Conservation (phyloP, 2,888 invertebrate species). For the Pollenia angustigena region DNA sequence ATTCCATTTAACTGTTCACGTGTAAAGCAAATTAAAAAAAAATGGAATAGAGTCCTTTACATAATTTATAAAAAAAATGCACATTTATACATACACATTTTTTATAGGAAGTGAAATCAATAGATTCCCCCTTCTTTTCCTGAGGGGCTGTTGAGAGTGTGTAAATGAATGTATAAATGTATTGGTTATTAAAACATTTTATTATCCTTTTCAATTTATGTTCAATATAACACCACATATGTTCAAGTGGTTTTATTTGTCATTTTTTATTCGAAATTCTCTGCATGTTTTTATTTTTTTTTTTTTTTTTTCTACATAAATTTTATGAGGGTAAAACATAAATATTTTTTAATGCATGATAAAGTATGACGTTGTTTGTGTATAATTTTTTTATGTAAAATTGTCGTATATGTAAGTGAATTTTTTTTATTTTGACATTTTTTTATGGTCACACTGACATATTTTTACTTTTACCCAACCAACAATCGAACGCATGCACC, state of each 20-base stretch:
- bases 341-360: slow-evolving; percentile 49
- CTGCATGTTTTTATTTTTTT: slow-evolving; percentile 19
- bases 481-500: neutral
- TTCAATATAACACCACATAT: slow-evolving; percentile 62
- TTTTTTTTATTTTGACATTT: slow-evolving; percentile 44
- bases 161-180: slow-evolving; percentile 19
- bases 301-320: slow-evolving; percentile 12
- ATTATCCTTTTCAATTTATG: slow-evolving; percentile 68
- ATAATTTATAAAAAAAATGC: neutral
- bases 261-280: slow-evolving; percentile 1
- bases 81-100: neutral
- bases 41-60: neutral
- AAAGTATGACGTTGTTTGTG: neutral
- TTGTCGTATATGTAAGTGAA: slow-evolving; percentile 11
- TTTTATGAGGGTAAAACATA: slow-evolving; percentile 43
- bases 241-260: slow-evolving; percentile 61
- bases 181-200: slow-evolving; percentile 56
- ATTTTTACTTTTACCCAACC: slow-evolving; percentile 51
- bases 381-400: slow-evolving; percentile 29
- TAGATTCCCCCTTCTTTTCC: no score
- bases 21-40: slow-evolving; percentile 7
- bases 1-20: slow-evolving; percentile 26
- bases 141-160: neutral
- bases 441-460: slow-evolving; percentile 59
- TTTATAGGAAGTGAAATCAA: neutral